phyloP scores from a whole-genome alignment of 2,797 vertebrate genomes.

The Sebastes minor region DNA sequence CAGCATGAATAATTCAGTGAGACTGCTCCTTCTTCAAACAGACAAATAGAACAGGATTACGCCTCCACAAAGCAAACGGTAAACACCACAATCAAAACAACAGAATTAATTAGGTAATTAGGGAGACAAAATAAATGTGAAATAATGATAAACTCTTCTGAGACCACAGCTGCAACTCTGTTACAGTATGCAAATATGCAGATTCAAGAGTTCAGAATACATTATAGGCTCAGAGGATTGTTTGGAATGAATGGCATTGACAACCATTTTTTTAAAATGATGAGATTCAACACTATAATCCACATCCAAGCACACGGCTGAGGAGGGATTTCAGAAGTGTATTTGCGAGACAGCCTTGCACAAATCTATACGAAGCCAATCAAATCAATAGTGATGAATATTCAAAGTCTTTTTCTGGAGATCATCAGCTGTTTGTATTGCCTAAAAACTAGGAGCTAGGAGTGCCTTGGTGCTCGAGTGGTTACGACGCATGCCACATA shows the following conservation, averaged over 20 bases:
- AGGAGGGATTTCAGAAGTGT: constrained; percentile 67
- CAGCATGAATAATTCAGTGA: constrained; percentile 86
- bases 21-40: constrained; percentile 87
- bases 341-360: constrained; percentile 57
- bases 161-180: constrained; percentile 80
- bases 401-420: constrained; percentile 41
- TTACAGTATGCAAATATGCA: constrained; percentile 81
- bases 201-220: constrained; percentile 76
- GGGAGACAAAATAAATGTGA: constrained; percentile 89
- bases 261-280: constrained; percentile 63
- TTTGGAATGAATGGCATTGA: constrained; percentile 67
- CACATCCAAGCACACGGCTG: constrained; percentile 53
- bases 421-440: constrained; percentile 36
- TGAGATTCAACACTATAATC: constrained; percentile 68
- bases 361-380: constrained; percentile 58
- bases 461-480: not conserved
- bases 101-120: constrained; percentile 90
- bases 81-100: constrained; percentile 90
- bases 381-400: constrained; percentile 59
- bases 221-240: constrained; percentile 70
- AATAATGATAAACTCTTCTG: constrained; percentile 86
- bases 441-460: not conserved
- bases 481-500: not conserved
- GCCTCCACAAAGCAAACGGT: constrained; percentile 85
- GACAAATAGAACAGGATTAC: constrained; percentile 88